Conservation (phyloP, 2,113 vertebrate genomes). For the Grus americana region DNA sequence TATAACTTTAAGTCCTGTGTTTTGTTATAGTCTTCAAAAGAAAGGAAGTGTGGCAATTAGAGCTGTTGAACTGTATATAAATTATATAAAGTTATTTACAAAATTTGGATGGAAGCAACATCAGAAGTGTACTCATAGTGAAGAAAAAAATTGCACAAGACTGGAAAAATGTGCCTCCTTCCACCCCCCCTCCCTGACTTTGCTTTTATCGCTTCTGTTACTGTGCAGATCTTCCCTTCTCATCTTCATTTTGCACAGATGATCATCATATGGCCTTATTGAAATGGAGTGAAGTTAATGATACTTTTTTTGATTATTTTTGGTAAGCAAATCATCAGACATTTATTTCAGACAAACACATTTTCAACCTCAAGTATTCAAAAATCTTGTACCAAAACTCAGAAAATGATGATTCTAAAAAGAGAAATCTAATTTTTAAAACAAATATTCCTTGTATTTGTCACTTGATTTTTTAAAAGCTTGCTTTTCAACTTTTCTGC, state of each 20-base stretch:
- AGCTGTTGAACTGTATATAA: not conserved
- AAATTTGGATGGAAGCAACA: not conserved
- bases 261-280: not conserved
- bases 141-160: not conserved
- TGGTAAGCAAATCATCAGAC: not conserved
- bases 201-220: not conserved
- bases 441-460: not conserved
- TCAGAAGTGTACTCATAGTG: not conserved
- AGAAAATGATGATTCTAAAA: not conserved
- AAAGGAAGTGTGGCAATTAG: not conserved
- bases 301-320: not conserved
- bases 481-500: not conserved
- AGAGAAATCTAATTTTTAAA: not conserved
- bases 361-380: not conserved
- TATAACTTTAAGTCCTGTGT: not conserved
- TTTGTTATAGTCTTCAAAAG: not conserved
- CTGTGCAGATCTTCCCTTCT: not conserved
- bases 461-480: not conserved
- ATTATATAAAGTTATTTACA: not conserved
- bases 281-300: not conserved
- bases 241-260: not conserved
- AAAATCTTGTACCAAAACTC: not conserved
- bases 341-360: not conserved
- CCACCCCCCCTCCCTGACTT: fast-evolving
- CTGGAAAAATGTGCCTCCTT: not conserved